Base-by-base conservation (phyloP, 2,113 vertebrate species). In the Talpa occidentalis region DNA sequence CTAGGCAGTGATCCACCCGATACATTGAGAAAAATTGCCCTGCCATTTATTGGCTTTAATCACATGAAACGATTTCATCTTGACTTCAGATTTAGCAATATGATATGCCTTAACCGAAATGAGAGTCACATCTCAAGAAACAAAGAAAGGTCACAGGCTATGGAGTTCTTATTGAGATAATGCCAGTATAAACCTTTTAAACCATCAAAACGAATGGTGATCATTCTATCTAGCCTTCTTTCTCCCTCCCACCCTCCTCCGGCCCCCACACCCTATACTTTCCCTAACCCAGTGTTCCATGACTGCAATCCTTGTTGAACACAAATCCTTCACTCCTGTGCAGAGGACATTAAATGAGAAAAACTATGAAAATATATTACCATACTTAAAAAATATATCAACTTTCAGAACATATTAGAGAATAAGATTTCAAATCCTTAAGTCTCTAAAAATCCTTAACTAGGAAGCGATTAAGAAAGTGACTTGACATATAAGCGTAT, bases 31-130 rank as follows among this genome's bases (percentile, higher is more conserved):
- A 74, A 52, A 56, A 35, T 4, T 66, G 42, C 24, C 37, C 70
- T 70, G 87, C 28, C 80, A 70, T 26, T 22, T n/a, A 70, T 10
- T 56, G 49, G 19, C 7, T 1, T 70, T 59, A 92, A 67, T 54
- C 35, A 88, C 32, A 56, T 6, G 52, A 88, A 76, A 87, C 26
- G 26, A 82, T 86, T 44, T 37, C 62, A 54, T 76, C 47, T 5
- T 93, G 64, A 80, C 74, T 87, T 87, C 70, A 86, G 89, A 96
- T 54, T 49, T 44, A 74, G 64, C 67, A n/a, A n/a, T 60, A 52
- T 76, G 42, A 35, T 32, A 80, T n/a, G 44, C 5, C 32, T 87
- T 90, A 82, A 87, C 37, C 40, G 92, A 52, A 69, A 74, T 24
- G 10, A 91, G 37, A 9, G n/a, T n/a, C 24, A 66, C 44, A 74